Conservation (phyloP, 1,140 invertebrate species). For the Epicauta chinensis region DNA sequence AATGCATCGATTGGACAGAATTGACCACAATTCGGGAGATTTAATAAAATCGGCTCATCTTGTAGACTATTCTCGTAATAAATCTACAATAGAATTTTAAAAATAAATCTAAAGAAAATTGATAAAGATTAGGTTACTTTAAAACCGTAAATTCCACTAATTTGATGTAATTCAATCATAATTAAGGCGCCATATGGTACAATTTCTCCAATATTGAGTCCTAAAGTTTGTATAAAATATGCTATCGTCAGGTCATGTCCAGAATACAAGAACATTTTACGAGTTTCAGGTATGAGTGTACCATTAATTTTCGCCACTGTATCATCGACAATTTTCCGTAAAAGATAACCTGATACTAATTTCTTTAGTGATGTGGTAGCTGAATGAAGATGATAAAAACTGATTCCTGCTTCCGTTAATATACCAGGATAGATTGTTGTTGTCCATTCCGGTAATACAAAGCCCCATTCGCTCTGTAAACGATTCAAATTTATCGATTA, state of each 20-base stretch:
- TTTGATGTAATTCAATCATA: slow-evolving; percentile 25
- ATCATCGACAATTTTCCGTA: slow-evolving; percentile 29
- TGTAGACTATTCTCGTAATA: too few species aligned
- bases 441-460: slow-evolving; percentile 19
- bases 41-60: too few species aligned
- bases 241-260: slow-evolving; percentile 31
- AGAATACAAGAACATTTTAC: slow-evolving; percentile 29
- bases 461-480: neutral
- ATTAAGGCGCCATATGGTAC: slow-evolving; percentile 28
- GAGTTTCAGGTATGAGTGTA: slow-evolving; percentile 1
- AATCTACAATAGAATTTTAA: too few species aligned
- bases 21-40: too few species aligned
- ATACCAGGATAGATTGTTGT: slow-evolving; percentile 35
- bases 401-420: slow-evolving; percentile 14
- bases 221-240: slow-evolving; percentile 19
- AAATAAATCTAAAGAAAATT: too few species aligned
- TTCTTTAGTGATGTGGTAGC: slow-evolving; percentile 19
- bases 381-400: slow-evolving; percentile 20
- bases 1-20: too few species aligned
- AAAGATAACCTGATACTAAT: slow-evolving; percentile 13
- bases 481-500: too few species aligned
- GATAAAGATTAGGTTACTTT: slow-evolving; percentile 11
- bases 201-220: slow-evolving; percentile 23
- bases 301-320: slow-evolving; percentile 13
- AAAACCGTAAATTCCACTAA: slow-evolving; percentile 19